Percentiles rank a stretch among this genome's conserved stretches.
Conservation (phyloP, 2,888 invertebrate genomes). For the Chymomyza amoena region DNA sequence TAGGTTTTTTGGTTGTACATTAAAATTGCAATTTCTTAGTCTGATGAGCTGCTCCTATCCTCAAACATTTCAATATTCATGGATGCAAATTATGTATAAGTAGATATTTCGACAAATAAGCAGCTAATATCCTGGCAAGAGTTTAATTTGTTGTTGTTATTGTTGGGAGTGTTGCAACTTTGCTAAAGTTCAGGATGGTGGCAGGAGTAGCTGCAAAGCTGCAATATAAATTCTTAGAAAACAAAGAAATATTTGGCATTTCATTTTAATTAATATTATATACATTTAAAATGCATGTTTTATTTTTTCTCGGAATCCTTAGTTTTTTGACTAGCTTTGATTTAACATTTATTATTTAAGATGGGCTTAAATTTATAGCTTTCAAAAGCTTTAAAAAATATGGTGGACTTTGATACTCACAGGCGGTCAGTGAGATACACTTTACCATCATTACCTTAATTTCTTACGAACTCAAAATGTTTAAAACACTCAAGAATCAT, state of each 20-base stretch:
- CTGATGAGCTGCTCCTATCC: constrained; percentile 15
- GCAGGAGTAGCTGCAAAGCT: background rate
- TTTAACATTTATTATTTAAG: no score
- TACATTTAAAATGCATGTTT: no score
- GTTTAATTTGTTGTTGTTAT: background rate
- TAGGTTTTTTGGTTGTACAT: background rate
- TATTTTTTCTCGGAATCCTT: no score
- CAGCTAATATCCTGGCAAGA: constrained; percentile 39
- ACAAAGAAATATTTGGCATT: background rate
- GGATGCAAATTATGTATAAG: background rate
- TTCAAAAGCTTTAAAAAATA: no score
- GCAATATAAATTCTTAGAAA: background rate
- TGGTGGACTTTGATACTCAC: no score
- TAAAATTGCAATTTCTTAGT: background rate
- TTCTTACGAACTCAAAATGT: no score
- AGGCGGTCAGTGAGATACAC: no score
- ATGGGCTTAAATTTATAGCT: no score
- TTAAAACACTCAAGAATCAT: no score
- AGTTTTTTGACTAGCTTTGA: no score
- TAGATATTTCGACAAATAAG: constrained; percentile 49
- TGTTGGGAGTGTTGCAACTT: background rate
- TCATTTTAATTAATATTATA: background rate
- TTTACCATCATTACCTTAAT: no score
- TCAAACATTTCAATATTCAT: background rate
- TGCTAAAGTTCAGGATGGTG: background rate